A percentile compares a stretch with the other conserved stretches of the same genome.
These are phyloP conservation scores for Brachyopa scutellaris DNA, from an alignment of 2,888 invertebrate species.

Conservation along the genomic window DNA sequence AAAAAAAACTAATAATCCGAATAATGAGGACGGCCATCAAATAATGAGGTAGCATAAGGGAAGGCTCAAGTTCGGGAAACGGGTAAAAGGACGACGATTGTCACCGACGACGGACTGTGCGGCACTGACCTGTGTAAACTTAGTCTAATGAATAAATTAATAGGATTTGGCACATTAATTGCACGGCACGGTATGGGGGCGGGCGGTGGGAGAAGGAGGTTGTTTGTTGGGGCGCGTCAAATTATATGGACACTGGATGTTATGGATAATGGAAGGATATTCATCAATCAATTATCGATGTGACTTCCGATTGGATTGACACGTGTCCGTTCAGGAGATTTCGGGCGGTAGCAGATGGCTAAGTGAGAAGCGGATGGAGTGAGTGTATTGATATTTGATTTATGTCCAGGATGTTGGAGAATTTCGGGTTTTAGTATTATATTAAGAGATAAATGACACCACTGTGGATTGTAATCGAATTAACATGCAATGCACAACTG, in stretches of 20 bases:
- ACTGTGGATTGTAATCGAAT: background rate
- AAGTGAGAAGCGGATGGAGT: conserved; percentile 28
- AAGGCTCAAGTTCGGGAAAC: background rate
- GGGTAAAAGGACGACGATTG: background rate
- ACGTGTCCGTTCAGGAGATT: conserved; percentile 38
- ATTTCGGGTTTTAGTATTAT: background rate
- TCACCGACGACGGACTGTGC: background rate
- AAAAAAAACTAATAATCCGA: conserved; percentile 63
- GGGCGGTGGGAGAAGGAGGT: conserved; percentile 9
- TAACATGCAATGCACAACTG: too few relatives aligned
- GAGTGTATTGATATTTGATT: conserved; percentile 24
- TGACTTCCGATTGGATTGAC: conserved; percentile 67
- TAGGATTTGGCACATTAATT: conserved; percentile 67
- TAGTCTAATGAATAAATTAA: conserved; percentile 68
- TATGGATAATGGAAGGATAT: conserved; percentile 55
- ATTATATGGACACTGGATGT: background rate
- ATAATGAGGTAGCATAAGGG: background rate
- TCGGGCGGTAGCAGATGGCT: conserved; percentile 20
- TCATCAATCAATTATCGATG: conserved; percentile 70
- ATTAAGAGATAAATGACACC: background rate
- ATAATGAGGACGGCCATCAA: conserved; percentile 54
- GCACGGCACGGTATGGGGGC: too few relatives aligned
- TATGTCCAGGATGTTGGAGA: conserved; percentile 4
- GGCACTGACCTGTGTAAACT: conserved; percentile 48
- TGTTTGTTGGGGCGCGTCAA: background rate